Base-by-base conservation (phyloP, 2,888 invertebrate species). In the Folsomia manolachei region DNA sequence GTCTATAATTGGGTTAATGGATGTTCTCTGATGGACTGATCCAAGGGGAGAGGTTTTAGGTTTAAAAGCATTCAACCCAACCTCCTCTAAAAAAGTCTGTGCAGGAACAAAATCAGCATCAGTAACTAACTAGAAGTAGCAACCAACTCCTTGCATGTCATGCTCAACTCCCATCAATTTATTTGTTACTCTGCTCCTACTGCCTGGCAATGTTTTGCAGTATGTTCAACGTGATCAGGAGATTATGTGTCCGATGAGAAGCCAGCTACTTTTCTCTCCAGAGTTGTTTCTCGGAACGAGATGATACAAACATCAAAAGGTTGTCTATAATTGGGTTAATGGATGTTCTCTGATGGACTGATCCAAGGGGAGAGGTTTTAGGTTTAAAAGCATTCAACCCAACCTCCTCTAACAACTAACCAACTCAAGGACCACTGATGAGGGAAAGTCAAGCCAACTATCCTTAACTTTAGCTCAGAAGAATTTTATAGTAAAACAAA, bases 1-100 rank as follows among this genome's bases (percentile, higher is more conserved):
- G 52, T 63, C 67, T 65, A 73, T 77, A 77, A 77, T 77, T 77
- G 77, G 75, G 77, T 77, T 77, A 77, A 77, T 77, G 77, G 75
- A 77, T 39, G 75, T 75, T 73, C 65, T 70, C 71, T 77, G 77
- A 77, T 77, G 77, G 75, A 75, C 75, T 73, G 56, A 25, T 63
- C 19, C 21, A 23, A 62, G 53, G 62, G 68, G 11, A 60, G 62
- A 64, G 63, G 53, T 63, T 39, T 39, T n/a, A 27, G 39, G 23
- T 62, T 62, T 64, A 64, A 64, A 26, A 64, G 64, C 64, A 64
- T 64, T 27, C 21, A 23, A 18, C 26, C 62, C n/a, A n/a, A n/a
- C n/a, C n/a, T n/a, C n/a, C n/a, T n/a, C n/a, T n/a, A n/a, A n/a
- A n/a, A n/a, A n/a, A n/a, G n/a, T n/a, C n/a, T n/a, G n/a, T n/a